Evolutionary conservation across 2,888 invertebrate genomes (phyloP).

Genomic region (Mesopsocus fuscifrons): DNA sequence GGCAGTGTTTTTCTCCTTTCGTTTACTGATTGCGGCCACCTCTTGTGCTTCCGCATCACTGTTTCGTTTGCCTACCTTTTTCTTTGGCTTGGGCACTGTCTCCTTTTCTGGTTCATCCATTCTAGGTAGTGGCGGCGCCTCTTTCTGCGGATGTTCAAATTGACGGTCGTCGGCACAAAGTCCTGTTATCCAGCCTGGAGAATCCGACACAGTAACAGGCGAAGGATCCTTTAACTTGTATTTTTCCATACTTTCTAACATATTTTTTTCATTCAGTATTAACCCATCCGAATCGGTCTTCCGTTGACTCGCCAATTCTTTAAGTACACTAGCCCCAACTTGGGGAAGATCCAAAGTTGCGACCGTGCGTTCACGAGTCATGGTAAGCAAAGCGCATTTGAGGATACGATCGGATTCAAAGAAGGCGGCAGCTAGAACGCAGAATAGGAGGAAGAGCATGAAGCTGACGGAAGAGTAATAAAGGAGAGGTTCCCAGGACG

Average conservation of each 20-base stretch:
- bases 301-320: slow-evolving; percentile 18
- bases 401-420: slow-evolving; percentile 53
- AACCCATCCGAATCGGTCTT: slow-evolving; percentile 20
- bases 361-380: slow-evolving; percentile 32
- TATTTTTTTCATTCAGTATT: slow-evolving; percentile 21
- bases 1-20: slow-evolving; percentile 16
- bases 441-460: slow-evolving; percentile 39
- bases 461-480: slow-evolving; percentile 41
- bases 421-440: slow-evolving; percentile 44
- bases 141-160: not conserved
- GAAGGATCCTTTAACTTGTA: slow-evolving; percentile 21
- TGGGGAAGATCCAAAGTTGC: slow-evolving; percentile 42
- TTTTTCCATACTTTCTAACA: no score
- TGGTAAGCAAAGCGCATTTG: slow-evolving; percentile 28
- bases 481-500: slow-evolving; percentile 53
- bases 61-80: not conserved
- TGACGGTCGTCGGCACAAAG: slow-evolving; percentile 15
- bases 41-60: not conserved
- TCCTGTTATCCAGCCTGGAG: not conserved
- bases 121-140: not conserved
- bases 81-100: not conserved
- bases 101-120: not conserved
- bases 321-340: slow-evolving; percentile 20
- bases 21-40: not conserved
- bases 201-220: slow-evolving; percentile 16